These are phyloP conservation scores for Cylloceria caligata DNA, from an alignment of 2,888 invertebrate species.

Conservation along the genomic window DNA sequence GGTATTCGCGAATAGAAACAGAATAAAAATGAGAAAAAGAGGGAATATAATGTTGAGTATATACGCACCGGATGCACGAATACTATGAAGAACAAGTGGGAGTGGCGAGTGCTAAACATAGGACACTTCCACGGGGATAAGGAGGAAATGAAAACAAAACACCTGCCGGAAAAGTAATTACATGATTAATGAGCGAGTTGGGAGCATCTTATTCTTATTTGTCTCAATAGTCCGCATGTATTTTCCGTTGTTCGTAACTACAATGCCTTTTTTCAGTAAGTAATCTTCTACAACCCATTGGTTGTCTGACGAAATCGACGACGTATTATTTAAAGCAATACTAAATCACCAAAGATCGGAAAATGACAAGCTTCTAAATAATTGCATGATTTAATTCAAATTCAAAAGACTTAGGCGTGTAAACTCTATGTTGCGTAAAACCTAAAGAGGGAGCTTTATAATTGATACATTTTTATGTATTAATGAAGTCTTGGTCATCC, in stretches of 20 bases:
- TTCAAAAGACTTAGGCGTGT: no score
- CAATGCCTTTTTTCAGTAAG: no score
- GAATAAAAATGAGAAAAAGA: slow-evolving; percentile 35
- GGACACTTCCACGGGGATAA: background rate
- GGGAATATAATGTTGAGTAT: slow-evolving; percentile 48
- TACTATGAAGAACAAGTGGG: slow-evolving; percentile 22
- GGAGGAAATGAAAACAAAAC: slow-evolving; percentile 45
- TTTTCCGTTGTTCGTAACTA: background rate
- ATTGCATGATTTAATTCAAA: no score
- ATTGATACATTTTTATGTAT: background rate
- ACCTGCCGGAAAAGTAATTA: background rate
- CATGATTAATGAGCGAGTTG: slow-evolving; percentile 32
- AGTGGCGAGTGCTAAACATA: slow-evolving; percentile 41
- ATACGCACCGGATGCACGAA: slow-evolving; percentile 9
- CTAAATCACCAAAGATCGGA: no score
- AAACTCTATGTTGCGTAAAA: no score
- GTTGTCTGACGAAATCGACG: no score
- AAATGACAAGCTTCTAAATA: no score
- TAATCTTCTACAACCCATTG: no score
- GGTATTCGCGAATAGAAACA: slow-evolving; percentile 61
- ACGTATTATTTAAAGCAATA: no score
- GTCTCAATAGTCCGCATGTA: background rate
- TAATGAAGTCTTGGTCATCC: no score
- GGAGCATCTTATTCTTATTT: slow-evolving; percentile 4
- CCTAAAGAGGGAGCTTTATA: no score